phyloP scores from a whole-genome alignment of 2,888 invertebrate species.

The Hirtodrosophila histrioides region DNA sequence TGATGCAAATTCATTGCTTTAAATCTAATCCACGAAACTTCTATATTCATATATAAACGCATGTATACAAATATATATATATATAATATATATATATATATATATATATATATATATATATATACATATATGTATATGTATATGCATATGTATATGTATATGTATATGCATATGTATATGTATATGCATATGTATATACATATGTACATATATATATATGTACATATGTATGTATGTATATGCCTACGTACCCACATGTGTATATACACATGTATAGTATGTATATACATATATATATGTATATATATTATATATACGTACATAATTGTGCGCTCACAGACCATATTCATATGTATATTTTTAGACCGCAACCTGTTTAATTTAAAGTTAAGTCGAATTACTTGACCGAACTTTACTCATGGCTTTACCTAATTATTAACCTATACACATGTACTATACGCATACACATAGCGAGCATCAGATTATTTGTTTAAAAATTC shows the following conservation, averaged over 20 bases:
- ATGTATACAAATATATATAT: background rate
- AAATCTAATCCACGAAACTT: too few relatives aligned
- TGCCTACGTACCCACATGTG: background rate
- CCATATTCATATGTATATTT: background rate
- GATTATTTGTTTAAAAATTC: conserved; percentile 11
- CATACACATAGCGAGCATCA: background rate
- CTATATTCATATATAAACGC: too few relatives aligned
- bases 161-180: background rate
- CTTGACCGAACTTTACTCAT: conserved; percentile 11
- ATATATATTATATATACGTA: background rate
- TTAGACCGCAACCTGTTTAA: conserved; percentile 27
- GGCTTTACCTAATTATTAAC: conserved; percentile 8
- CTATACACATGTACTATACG: conserved; percentile 4
- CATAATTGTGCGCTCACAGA: background rate
- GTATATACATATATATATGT: background rate
- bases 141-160: background rate
- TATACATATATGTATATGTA: background rate
- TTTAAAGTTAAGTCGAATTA: conserved; percentile 18
- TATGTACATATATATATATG: background rate
- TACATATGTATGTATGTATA: background rate
- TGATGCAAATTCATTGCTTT: too few relatives aligned
- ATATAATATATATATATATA: background rate
- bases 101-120: background rate
- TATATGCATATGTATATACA: too few relatives aligned
- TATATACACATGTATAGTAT: background rate